Base-by-base conservation (phyloP, 2,888 invertebrate genomes). In the Criorhina ranunculi region DNA sequence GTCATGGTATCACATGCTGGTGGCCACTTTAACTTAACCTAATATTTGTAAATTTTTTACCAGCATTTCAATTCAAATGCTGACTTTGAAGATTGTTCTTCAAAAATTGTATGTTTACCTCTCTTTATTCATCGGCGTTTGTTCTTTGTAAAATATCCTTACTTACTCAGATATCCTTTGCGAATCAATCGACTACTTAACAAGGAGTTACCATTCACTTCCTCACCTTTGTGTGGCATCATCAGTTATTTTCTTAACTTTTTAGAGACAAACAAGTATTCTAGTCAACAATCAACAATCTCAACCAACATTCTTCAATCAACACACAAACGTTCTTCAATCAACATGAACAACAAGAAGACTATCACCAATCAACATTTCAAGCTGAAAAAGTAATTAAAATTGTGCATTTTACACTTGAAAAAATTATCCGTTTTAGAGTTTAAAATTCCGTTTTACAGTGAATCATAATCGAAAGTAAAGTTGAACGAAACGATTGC, bases 271-370 rank as follows among this genome's bases (percentile, higher is more conserved):
- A 42, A 12, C 29, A 12, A 17, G 17, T 11, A 42, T 40, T 19
- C 37, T 40, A 7, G 5, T 17, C 42, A n/a, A 29, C 70, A 70
- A 46, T 59, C 60, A 72, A 72, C 49, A 72, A 72, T 72, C 49
- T 51, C 49, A 55, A 55, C 0, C 1, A 31, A 33, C 11, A 5
- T 19, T 19, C 40, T 35, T 17, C 49, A 12, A 62, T 66, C 15
- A 51, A 49, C 49, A 49, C 49, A 51, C 24, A 1, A 24, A 24
- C 24, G 12, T 37, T 7, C 9, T 9, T 0, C 15, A 5, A 19
- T n/a, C 29, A 55, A 19, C 35, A 55, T 6, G 12, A 15, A 8
- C 9, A 15, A 8, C 33, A 8, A n/a, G n/a, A n/a, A n/a, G n/a
- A 3, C 19, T 6, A 15, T 33, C 53, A 17, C 35, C 55, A 35